Evolutionary conservation across 2,113 vertebrate genomes (phyloP), one percentile per base, ranked within the genome.

Genomic region (Leptocoma aspasia): DNA sequence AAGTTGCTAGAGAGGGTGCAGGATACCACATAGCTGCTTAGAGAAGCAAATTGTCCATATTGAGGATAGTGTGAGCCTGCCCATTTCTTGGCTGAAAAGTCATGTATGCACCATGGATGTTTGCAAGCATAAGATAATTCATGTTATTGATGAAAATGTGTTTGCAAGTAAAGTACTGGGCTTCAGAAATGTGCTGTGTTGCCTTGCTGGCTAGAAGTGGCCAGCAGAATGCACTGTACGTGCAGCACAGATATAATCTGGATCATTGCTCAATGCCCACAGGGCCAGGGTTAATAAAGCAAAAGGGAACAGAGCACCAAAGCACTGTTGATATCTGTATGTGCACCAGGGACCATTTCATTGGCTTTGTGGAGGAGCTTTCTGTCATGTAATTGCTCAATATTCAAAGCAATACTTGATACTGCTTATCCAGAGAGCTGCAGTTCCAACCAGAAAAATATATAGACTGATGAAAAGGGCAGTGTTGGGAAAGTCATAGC

Each of bases 341-440:
- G 65, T 61, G 77, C 76, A 95, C 69, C 94, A 88, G 83, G 89
- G 89, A 94, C 63, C n/a, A 8, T 70, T 92, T 89, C 65, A 83
- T 30, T 91, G 78, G 93, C 73, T 88, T 91, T 30, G 13, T 73
- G 42, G 65, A 89, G 16, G n/a, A 78, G 52, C 2, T 82, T 87
- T 93, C 69, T 92, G 60, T 92, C 60, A 90, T 90, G 52, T 54
- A 86, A 85, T 96, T 96, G 94, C 95, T 96, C 88, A 96, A 90
- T 82, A 94, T 89, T 81, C 54, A 57, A 94, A 92, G 68, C 64
- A 92, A 68, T 79, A 70, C 56, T 95, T 53, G 71, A 75, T 90
- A 71, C 35, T 84, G 76, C 65, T 89, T 90, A 79, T 71, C 30
- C 86, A 78, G 69, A 87, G 42, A 86, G 63, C 64, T 84, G 37